Conservation (phyloP, 2,797 vertebrate genomes). For the Poeciliopsis gracilis region DNA sequence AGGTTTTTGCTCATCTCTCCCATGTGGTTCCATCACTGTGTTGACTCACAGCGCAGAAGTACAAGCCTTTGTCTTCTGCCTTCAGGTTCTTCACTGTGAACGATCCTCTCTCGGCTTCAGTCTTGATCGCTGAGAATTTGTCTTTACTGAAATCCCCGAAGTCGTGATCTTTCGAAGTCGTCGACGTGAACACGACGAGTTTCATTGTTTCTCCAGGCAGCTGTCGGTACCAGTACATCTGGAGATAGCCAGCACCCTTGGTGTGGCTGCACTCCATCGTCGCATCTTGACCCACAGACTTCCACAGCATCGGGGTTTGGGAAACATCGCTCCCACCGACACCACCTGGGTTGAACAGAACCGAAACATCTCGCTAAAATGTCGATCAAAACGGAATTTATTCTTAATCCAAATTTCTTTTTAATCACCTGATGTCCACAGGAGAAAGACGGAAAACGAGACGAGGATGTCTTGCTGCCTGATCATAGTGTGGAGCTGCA, state of each 20-base stretch:
- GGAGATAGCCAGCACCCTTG: fast-evolving
- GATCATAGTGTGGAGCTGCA: fast-evolving
- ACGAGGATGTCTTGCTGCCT: neutral
- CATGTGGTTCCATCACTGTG: conserved; percentile 49
- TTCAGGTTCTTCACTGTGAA: conserved; percentile 29
- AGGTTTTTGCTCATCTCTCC: conserved; percentile 40
- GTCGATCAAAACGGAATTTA: neutral
- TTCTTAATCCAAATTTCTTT: neutral
- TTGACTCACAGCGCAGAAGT: conserved; percentile 42
- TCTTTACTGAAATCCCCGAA: neutral
- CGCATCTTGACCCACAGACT: neutral
- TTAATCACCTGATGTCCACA: conserved; percentile 5
- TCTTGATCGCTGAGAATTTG: neutral
- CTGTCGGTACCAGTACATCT: conserved; percentile 73
- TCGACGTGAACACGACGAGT: conserved; percentile 20
- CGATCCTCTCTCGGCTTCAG: neutral
- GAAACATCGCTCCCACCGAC: conserved; percentile 37
- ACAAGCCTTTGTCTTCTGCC: conserved; percentile 43
- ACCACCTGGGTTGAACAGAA: neutral
- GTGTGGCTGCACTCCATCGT: conserved; percentile 60
- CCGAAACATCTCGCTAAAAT: conserved; percentile 4
- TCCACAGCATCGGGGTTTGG: conserved; percentile 44
- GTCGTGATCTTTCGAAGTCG: neutral
- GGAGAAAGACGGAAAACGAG: neutral
- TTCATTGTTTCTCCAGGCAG: conserved; percentile 50